phyloP scores from a whole-genome alignment of 2,113 vertebrate genomes.

The Vidua macroura region DNA sequence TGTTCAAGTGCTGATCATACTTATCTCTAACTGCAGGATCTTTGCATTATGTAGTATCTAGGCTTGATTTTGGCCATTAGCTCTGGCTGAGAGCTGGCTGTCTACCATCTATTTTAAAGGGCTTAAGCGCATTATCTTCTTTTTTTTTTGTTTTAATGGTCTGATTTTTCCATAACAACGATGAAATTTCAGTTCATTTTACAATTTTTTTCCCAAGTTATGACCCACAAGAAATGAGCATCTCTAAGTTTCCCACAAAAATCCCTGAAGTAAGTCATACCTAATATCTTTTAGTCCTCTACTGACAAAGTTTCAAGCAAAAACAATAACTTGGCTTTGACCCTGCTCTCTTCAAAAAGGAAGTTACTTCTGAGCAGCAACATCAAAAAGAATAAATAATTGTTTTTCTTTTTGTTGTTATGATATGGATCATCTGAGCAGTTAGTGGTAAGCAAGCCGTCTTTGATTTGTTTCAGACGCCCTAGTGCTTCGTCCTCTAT shows the following conservation, averaged over 20 bases:
- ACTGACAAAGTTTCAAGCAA: slow-evolving; percentile 76
- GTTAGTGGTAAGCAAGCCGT: slow-evolving; percentile 92
- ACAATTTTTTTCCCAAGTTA: not conserved
- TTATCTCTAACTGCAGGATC: not conserved
- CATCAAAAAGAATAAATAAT: slow-evolving; percentile 99
- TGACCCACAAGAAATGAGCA: slow-evolving; percentile 49
- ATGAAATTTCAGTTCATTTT: slow-evolving; percentile 3
- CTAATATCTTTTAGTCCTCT: slow-evolving; percentile 67
- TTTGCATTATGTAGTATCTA: not conserved
- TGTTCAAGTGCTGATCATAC: not conserved
- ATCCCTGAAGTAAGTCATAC: slow-evolving; percentile 71
- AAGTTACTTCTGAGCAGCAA: slow-evolving; percentile 82
- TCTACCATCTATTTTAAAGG: not conserved
- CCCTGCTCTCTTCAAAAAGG: slow-evolving; percentile 80
- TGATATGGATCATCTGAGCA: slow-evolving; percentile 94
- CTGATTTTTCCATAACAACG: not conserved
- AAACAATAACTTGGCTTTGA: slow-evolving; percentile 84
- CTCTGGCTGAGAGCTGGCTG: not conserved
- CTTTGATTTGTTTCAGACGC: slow-evolving; percentile 96
- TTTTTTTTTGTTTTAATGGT: not conserved
- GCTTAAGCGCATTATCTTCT: not conserved
- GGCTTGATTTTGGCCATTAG: not conserved
- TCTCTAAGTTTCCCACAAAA: slow-evolving; percentile 53
- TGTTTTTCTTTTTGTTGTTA: slow-evolving; percentile 99
- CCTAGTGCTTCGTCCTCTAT: slow-evolving; percentile 90